Conservation (phyloP, 2,888 invertebrate genomes). For the Drosophila ustulata region DNA sequence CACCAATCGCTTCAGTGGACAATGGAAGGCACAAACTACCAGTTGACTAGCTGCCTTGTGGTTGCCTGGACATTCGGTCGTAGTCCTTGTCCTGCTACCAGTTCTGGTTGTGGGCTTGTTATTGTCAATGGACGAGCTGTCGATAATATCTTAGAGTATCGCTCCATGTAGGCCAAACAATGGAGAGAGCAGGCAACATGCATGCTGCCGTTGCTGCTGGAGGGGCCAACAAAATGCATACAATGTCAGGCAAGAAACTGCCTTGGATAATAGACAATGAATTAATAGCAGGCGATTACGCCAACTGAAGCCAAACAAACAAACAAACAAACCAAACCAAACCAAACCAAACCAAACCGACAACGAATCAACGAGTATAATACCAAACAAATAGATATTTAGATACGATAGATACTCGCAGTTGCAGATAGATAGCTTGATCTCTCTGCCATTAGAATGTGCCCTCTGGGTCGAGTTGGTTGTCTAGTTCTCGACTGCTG, state of each 20-base stretch:
- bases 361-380: background rate
- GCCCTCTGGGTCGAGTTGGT: conserved; percentile 24
- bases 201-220: conserved; percentile 48
- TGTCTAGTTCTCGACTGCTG: conserved; percentile 31
- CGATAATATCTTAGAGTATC: conserved; percentile 78
- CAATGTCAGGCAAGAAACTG: conserved; percentile 73
- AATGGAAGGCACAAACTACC: conserved; percentile 56
- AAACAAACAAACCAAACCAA: conserved; percentile 47
- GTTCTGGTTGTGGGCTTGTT: conserved; percentile 48
- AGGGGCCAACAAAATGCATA: conserved; percentile 75
- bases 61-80: conserved; percentile 24
- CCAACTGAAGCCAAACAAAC: conserved; percentile 54
- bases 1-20: conserved; percentile 59
- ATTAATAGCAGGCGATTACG: conserved; percentile 78
- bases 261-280: conserved; percentile 76
- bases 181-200: conserved; percentile 47
- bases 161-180: conserved; percentile 72
- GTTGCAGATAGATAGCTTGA: conserved; percentile 24
- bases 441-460: conserved; percentile 11
- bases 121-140: conserved; percentile 69
- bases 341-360: conserved; percentile 25
- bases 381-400: conserved; percentile 57
- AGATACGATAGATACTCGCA: conserved; percentile 47
- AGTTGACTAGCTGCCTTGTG: conserved; percentile 22
- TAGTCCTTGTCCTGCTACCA: background rate